phyloP scores from a whole-genome alignment of 2,888 invertebrate genomes.

The Conomelus anceps region DNA sequence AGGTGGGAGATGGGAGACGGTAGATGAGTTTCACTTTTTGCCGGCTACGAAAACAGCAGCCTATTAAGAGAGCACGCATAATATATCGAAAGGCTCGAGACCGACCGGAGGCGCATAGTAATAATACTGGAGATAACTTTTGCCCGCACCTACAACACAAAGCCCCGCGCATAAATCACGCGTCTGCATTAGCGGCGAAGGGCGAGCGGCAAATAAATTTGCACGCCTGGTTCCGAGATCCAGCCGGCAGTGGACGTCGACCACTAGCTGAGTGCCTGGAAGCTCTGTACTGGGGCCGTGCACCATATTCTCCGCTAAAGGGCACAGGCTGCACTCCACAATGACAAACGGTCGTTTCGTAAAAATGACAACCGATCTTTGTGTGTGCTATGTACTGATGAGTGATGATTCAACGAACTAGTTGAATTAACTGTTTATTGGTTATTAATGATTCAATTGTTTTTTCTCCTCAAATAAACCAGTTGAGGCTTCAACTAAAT shows the following conservation, averaged over 20 bases:
- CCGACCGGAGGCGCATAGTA: neutral
- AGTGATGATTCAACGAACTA: too few relatives aligned
- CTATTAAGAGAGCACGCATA: neutral
- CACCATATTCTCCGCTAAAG: too few relatives aligned
- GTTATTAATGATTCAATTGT: too few relatives aligned
- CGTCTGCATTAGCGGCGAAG: neutral
- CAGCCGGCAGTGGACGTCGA: neutral
- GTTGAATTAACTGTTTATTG: too few relatives aligned
- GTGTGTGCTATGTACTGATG: too few relatives aligned
- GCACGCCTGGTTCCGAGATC: neutral
- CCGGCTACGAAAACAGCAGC: neutral
- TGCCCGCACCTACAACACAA: neutral
- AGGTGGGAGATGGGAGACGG: neutral
- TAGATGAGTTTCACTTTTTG: neutral
- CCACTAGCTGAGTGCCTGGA: neutral
- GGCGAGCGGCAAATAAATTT: neutral
- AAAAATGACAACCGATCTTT: neutral
- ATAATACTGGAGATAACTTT: neutral
- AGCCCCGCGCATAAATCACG: neutral
- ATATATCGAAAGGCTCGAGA: neutral
- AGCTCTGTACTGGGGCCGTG: neutral
- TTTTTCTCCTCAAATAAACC: too few relatives aligned
- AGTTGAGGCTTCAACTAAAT: too few relatives aligned
- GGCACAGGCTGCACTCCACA: neutral
- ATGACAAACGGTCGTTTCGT: neutral